Conservation (phyloP, 2,797 vertebrate genomes). For the Buphagus erythrorhynchus region DNA sequence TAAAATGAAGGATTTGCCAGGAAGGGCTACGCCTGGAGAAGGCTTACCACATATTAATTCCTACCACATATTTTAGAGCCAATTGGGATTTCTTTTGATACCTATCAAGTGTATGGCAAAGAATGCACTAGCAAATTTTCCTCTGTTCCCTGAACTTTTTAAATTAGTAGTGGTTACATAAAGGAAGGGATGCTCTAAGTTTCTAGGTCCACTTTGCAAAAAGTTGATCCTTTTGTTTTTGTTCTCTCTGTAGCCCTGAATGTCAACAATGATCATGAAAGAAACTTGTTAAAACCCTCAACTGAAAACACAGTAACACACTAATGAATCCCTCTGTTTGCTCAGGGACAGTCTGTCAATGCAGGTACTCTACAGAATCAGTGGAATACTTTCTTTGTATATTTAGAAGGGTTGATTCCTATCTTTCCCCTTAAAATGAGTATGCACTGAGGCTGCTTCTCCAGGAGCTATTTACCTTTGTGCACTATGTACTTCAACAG, state of each 20-base stretch:
- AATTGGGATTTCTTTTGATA: not conserved
- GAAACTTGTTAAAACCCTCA: not conserved
- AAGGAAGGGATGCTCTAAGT: not conserved
- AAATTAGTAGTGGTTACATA: not conserved
- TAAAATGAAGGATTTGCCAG: not conserved
- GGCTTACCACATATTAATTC: not conserved
- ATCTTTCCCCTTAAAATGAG: not conserved
- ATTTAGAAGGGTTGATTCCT: not conserved
- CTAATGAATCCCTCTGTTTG: not conserved
- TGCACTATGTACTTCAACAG: not conserved
- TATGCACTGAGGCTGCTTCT: not conserved
- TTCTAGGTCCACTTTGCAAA: not conserved
- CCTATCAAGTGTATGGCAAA: not conserved
- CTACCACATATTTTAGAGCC: not conserved
- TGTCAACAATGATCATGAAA: not conserved
- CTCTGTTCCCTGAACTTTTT: not conserved
- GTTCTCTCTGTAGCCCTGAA: fast-evolving
- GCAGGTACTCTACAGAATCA: not conserved
- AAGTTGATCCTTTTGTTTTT: not conserved
- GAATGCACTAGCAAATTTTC: not conserved
- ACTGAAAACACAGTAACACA: not conserved
- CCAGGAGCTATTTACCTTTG: not conserved
- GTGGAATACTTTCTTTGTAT: not conserved
- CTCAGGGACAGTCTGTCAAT: not conserved
- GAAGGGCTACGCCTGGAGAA: not conserved